A percentile compares a stretch with the other conserved stretches of the same genome.
Evolutionary conservation across 2,888 invertebrate genomes (phyloP).

Genomic region (Drosophila borborema): DNA sequence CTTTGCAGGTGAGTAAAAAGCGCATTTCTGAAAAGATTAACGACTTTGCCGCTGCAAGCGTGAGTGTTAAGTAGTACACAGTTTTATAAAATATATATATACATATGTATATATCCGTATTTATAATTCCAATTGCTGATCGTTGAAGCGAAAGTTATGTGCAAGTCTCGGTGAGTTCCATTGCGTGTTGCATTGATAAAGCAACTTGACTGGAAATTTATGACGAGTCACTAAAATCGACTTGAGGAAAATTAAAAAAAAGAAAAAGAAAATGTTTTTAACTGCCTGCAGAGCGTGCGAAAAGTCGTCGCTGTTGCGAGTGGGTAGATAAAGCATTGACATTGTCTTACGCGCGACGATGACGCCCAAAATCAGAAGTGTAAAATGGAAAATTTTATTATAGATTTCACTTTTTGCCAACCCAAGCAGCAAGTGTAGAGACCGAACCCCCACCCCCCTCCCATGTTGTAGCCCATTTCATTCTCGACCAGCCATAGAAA

Average conservation of each 20-base stretch:
- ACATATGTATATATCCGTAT: not conserved
- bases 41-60: slow-evolving; percentile 27
- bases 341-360: slow-evolving; percentile 23
- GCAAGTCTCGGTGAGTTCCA: slow-evolving; percentile 8
- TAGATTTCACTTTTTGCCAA: slow-evolving; percentile 69
- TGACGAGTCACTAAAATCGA: slow-evolving; percentile 60
- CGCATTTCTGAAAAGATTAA: slow-evolving; percentile 25
- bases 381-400: slow-evolving; percentile 62
- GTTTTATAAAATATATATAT: slow-evolving; percentile 21
- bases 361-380: slow-evolving; percentile 49
- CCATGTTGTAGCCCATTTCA: not conserved
- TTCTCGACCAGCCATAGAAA: slow-evolving; percentile 1
- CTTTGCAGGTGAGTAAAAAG: slow-evolving; percentile 69
- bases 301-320: slow-evolving; percentile 20
- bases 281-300: slow-evolving; percentile 62
- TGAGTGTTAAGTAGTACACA: slow-evolving; percentile 27
- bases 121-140: slow-evolving; percentile 26
- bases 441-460: no score
- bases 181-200: slow-evolving; percentile 53
- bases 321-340: slow-evolving; percentile 29
- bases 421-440: slow-evolving; percentile 1
- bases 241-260: slow-evolving; percentile 48
- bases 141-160: slow-evolving; percentile 56
- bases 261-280: slow-evolving; percentile 40
- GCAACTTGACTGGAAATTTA: slow-evolving; percentile 67